Evolutionary conservation across 2,888 invertebrate genomes (phyloP).

Genomic region (Meandrusa payeni): DNA sequence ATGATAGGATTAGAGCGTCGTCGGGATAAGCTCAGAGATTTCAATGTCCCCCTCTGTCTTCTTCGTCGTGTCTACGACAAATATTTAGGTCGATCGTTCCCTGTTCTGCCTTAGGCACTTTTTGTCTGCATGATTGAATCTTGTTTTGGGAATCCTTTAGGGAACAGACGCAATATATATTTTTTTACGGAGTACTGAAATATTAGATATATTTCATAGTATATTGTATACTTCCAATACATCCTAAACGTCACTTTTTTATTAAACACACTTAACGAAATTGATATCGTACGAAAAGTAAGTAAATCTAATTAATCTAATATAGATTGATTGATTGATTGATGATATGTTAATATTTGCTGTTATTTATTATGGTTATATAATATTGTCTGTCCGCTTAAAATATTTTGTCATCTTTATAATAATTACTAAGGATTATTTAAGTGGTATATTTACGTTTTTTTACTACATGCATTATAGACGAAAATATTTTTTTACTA

Average conservation of each 20-base stretch:
- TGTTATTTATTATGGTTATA: too few relatives aligned
- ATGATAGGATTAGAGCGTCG: constrained; percentile 30
- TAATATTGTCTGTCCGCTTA: too few relatives aligned
- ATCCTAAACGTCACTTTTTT: too few relatives aligned
- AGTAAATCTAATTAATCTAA: not conserved
- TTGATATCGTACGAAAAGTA: not conserved
- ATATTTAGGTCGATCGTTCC: constrained; percentile 20
- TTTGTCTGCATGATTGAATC: constrained; percentile 24
- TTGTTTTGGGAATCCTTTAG: constrained; percentile 14
- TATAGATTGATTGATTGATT: constrained; percentile 3
- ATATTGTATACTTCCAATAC: too few relatives aligned
- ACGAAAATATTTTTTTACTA: too few relatives aligned
- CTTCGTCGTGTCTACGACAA: constrained; percentile 13
- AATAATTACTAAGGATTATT: too few relatives aligned
- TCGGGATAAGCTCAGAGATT: constrained; percentile 28
- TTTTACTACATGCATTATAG: too few relatives aligned
- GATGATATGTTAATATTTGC: not conserved
- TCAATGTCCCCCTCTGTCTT: constrained; percentile 21
- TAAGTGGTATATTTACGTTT: too few relatives aligned
- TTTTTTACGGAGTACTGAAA: constrained; percentile 1
- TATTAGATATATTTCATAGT: too few relatives aligned
- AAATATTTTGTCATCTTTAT: too few relatives aligned
- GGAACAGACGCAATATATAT: constrained; percentile 1
- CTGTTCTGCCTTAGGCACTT: constrained; percentile 13
- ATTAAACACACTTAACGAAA: not conserved